phyloP scores from a whole-genome alignment of 2,113 vertebrate species.

The Mustelus asterias region DNA sequence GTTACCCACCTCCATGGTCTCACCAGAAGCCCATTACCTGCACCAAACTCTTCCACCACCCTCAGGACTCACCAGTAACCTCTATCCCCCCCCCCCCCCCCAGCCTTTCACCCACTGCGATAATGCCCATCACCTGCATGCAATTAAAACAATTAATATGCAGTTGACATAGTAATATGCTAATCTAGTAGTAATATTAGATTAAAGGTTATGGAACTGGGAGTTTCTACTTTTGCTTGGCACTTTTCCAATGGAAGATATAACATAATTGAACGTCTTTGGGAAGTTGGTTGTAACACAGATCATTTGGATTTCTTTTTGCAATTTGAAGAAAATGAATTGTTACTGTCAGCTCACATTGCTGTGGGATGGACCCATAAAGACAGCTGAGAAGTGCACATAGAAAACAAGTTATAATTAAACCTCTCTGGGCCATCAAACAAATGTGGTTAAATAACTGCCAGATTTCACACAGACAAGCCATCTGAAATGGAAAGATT shows the following conservation, averaged over 20 bases:
- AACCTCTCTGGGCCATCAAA: not conserved
- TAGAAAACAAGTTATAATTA: not conserved
- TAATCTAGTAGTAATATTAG: not conserved
- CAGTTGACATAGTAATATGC: not conserved
- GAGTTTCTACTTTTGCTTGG: not conserved
- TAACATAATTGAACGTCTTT: not conserved
- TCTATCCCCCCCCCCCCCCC: not conserved
- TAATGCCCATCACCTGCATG: not conserved
- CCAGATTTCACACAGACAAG: not conserved
- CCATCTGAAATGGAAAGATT: slow-evolving; percentile 24
- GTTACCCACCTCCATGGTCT: no score
- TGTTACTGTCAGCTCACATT: not conserved
- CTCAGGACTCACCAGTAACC: no score
- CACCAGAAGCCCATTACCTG: no score
- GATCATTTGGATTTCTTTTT: not conserved
- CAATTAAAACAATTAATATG: not conserved
- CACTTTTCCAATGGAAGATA: not conserved
- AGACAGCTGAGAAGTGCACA: not conserved
- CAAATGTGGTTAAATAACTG: not conserved
- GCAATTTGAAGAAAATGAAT: not conserved
- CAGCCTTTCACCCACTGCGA: not conserved
- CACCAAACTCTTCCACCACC: not conserved
- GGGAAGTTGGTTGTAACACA: not conserved
- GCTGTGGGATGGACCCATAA: not conserved
- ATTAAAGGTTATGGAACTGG: not conserved